Conservation (phyloP, 2,888 invertebrate genomes). For the Cremastinae sp. region DNA sequence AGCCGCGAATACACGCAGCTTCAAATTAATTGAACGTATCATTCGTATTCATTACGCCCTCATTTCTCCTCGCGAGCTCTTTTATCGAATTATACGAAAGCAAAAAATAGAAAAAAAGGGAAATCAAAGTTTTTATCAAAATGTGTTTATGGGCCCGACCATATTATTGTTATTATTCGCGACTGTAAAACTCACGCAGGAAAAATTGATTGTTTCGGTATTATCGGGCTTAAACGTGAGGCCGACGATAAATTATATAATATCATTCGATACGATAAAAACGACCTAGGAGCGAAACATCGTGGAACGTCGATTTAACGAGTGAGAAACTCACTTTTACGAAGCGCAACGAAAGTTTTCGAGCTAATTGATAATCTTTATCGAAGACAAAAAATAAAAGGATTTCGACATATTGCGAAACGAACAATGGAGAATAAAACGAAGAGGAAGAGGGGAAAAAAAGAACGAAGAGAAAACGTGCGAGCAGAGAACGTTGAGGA, state of each 20-base stretch:
- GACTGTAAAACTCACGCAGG: neutral
- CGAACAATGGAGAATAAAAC: slow-evolving; percentile 40
- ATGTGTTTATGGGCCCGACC: slow-evolving; percentile 7
- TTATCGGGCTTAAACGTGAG: neutral
- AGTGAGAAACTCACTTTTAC: neutral
- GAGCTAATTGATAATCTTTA: too few species aligned
- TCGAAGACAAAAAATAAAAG: slow-evolving; percentile 49
- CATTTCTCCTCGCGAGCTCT: neutral
- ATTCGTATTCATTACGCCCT: slow-evolving; percentile 5
- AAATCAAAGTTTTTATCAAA: neutral
- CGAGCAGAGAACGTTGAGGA: slow-evolving; percentile 32
- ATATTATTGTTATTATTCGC: neutral
- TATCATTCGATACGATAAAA: slow-evolving; percentile 9
- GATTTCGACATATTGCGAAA: slow-evolving; percentile 62
- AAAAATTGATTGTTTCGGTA: slow-evolving; percentile 4
- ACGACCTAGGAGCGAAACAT: neutral
- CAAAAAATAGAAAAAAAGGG: neutral
- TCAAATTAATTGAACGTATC: slow-evolving; percentile 22
- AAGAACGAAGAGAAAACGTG: slow-evolving; percentile 3
- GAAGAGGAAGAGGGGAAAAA: slow-evolving; percentile 37
- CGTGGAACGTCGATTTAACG: neutral
- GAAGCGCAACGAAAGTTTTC: neutral
- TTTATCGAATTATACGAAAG: neutral
- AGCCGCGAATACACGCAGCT: slow-evolving; percentile 7
- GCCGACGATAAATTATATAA: slow-evolving; percentile 11